Evolutionary conservation across 2,113 vertebrate species (phyloP).

Genomic region (Syngnathoides biaculeatus): DNA sequence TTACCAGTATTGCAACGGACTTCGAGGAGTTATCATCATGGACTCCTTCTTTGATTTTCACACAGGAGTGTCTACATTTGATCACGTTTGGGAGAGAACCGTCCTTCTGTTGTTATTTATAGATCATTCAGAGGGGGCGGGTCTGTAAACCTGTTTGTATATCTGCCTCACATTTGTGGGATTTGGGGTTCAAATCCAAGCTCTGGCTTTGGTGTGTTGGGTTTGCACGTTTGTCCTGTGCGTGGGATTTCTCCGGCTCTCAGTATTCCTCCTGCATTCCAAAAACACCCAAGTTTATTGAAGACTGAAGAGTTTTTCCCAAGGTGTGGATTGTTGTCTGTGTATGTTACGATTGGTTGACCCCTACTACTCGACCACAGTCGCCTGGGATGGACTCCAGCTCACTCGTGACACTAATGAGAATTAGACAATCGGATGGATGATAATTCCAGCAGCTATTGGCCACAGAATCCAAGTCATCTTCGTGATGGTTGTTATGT

Average conservation of each 20-base stretch:
- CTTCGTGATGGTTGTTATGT: constrained; percentile 23
- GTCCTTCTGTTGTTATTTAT: neutral
- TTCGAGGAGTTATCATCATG: neutral
- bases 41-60: neutral
- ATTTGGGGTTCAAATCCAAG: neutral
- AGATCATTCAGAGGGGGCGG: too few species aligned
- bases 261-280: neutral
- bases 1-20: neutral
- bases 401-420: neutral
- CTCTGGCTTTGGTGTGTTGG: neutral
- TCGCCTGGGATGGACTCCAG: neutral
- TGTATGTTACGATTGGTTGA: neutral
- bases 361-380: neutral
- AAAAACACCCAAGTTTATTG: neutral
- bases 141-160: neutral
- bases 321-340: neutral
- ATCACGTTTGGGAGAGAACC: neutral
- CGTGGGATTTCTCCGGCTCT: neutral
- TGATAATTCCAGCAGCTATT: neutral
- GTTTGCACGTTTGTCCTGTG: neutral
- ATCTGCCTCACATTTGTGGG: neutral
- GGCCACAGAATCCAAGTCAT: neutral
- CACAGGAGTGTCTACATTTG: neutral
- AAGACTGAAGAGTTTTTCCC: neutral
- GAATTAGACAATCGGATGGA: neutral